Base-by-base conservation (phyloP, 1,140 invertebrate species). In the Diorhabda sublineata region DNA sequence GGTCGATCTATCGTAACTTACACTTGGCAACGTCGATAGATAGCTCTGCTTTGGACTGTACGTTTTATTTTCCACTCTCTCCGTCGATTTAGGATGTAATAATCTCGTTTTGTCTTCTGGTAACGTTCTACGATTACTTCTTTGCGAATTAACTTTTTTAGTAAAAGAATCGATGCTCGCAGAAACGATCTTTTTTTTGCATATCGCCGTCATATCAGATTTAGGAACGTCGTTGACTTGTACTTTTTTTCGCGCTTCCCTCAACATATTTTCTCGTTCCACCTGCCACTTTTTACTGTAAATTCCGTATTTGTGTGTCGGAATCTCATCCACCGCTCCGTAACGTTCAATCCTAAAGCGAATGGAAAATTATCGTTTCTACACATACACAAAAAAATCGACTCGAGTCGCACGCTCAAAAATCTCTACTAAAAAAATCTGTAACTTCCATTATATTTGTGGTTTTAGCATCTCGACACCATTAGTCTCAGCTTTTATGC, bases 291-390 rank as follows among this genome's bases (percentile, higher is more conserved):
- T 74, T 5, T 75, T 73, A 45, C 75, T 77, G 58, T 85, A 84
- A 47, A 85, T 83, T 9, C 84, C 84, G 43, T 77, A 74, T 69
- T 80, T 81, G 61, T 84, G 82, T 44, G 77, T 76, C 3, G 81
- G 71, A 45, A 84, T 79, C 45, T 77, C 75, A 65, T 82, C 77
- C 0, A 71, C 73, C 52, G 83, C 76, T 3, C 80, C 80, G 67
- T 79, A 80, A 69, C 80, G 74, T 45, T 80, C 74, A n/a, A 64
- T 42, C 63, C 63, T 63, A 4, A 3, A 43, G 26, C 26, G 26
- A 26, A 26, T 26, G 26, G 26, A 26, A 26, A 26, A 26, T 26
- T 26, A 26, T 26, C 1, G 26, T 26, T 26, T 26, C 26, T 26
- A 26, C 26, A 26, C 26, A 26, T 26, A 26, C 26, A 26, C 26